A percentile compares a stretch with the other conserved stretches of the same genome.
Conservation (phyloP, 2,888 invertebrate genomes). For the Trichogramma dendrolimi region DNA sequence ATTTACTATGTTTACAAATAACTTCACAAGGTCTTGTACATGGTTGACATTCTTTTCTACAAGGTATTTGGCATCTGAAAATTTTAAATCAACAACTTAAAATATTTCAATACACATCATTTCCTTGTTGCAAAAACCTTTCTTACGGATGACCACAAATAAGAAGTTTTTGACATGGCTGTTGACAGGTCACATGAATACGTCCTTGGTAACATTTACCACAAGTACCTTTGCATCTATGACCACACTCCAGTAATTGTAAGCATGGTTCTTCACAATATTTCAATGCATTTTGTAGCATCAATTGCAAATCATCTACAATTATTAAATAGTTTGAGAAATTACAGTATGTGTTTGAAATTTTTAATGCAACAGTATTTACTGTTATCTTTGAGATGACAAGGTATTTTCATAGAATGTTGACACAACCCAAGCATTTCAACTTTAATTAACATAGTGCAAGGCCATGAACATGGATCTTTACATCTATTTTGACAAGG, state of each 20-base stretch:
- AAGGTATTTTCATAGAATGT: slow-evolving; percentile 6
- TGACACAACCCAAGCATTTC: slow-evolving; percentile 6
- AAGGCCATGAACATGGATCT: slow-evolving; percentile 3
- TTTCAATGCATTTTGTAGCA: background rate
- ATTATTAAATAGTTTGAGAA: background rate
- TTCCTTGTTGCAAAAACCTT: background rate
- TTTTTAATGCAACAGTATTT: background rate
- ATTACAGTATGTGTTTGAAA: background rate
- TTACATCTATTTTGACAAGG: slow-evolving; percentile 9
- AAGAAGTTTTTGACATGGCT: slow-evolving; percentile 2
- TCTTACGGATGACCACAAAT: slow-evolving; percentile 15
- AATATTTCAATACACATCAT: background rate
- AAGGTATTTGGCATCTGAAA: slow-evolving; percentile 12
- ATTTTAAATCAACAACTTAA: background rate
- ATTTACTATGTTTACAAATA: slow-evolving; percentile 9
- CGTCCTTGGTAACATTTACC: slow-evolving; percentile 10
- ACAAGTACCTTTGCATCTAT: background rate
- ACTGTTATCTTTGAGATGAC: slow-evolving; percentile 1
- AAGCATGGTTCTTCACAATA: background rate
- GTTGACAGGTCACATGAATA: background rate
- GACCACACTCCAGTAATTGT: background rate
- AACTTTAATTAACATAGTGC: background rate
- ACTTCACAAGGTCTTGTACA: slow-evolving; percentile 9
- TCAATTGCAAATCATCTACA: background rate
- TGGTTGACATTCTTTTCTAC: slow-evolving; percentile 8